Conservation (phyloP, 2,797 vertebrate genomes). For the Phrynocephalus guinanensis region DNA sequence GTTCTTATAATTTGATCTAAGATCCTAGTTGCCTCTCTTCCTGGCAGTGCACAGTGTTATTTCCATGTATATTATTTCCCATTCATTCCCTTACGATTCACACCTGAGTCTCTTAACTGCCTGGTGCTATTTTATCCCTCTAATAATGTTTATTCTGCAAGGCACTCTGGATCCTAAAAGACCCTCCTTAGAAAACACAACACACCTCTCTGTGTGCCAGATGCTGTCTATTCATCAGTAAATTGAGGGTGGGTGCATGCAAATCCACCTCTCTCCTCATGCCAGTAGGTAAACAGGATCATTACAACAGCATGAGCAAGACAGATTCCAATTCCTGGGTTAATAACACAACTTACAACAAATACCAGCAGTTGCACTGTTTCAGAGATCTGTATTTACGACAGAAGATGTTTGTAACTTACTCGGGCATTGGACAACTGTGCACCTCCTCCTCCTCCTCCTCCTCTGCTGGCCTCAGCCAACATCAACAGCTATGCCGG, state of each 20-base stretch:
- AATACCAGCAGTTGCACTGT: too few species aligned
- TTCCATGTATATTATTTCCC: too few species aligned
- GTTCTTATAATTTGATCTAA: too few species aligned
- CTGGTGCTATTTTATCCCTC: background rate
- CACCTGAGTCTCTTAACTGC: too few species aligned
- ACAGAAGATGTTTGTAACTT: too few species aligned
- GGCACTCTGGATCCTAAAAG: background rate
- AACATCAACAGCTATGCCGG: too few species aligned
- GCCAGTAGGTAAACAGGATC: background rate
- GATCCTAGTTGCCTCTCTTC: too few species aligned
- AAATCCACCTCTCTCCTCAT: background rate
- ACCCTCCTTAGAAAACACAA: background rate
- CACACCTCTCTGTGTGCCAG: background rate
- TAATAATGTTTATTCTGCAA: background rate
- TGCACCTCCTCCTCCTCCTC: too few species aligned
- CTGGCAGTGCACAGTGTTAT: too few species aligned
- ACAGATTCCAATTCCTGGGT: background rate
- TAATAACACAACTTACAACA: background rate
- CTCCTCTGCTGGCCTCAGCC: too few species aligned
- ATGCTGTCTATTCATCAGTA: background rate
- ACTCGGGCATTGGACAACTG: too few species aligned
- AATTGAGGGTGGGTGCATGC: background rate
- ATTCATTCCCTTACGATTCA: background rate
- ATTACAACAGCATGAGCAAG: background rate
- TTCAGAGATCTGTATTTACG: too few species aligned